These are phyloP conservation scores for Sparidentex hasta DNA, from an alignment of 2,797 vertebrate species.

Conservation along the genomic window DNA sequence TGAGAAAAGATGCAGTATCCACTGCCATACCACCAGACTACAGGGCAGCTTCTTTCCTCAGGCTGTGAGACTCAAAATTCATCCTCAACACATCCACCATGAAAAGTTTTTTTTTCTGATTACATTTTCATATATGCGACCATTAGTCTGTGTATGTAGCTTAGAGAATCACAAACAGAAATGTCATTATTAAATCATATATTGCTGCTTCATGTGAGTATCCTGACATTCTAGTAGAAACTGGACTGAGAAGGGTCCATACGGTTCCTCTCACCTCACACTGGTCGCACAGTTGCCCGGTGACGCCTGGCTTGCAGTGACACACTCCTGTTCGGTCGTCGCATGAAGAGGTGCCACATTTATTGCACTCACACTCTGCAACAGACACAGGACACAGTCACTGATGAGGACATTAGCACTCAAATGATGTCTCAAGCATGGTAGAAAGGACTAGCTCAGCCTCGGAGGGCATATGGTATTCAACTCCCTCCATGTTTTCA, in stretches of 20 bases:
- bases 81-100: no score
- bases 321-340: slow-evolving; percentile 88
- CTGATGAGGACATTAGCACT: slow-evolving; percentile 37
- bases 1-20: no score
- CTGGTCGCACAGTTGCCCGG: slow-evolving; percentile 85
- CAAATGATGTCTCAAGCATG: slow-evolving; percentile 29
- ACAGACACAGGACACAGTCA: slow-evolving; percentile 51
- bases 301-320: slow-evolving; percentile 89
- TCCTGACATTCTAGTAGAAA: neutral
- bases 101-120: no score
- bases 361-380: slow-evolving; percentile 85
- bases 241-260: neutral
- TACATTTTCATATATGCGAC: no score
- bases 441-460: slow-evolving; percentile 22
- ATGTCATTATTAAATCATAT: no score
- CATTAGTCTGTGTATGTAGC: no score
- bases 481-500: no score
- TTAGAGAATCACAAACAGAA: no score
- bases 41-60: no score
- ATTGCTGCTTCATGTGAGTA: neutral
- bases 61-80: no score
- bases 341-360: slow-evolving; percentile 88
- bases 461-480: slow-evolving; percentile 29
- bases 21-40: no score
- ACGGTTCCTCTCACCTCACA: slow-evolving; percentile 85